Base-by-base conservation (phyloP, 2,113 vertebrate species). In the Mastomys coucha region DNA sequence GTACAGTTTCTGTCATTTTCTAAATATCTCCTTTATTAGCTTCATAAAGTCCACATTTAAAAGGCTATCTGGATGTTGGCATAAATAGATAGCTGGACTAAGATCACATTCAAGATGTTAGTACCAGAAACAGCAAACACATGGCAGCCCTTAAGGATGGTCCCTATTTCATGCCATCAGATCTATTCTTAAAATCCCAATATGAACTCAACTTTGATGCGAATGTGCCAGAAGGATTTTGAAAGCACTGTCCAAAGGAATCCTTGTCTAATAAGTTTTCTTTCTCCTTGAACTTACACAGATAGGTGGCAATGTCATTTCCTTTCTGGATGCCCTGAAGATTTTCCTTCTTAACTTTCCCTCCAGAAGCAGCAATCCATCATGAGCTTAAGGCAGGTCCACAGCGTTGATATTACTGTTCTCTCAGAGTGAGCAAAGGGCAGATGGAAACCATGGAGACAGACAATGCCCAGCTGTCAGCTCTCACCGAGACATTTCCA, bases 1-100 rank as follows among this genome's bases (percentile, higher is more conserved):
- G 6, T 85, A 86, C 5, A 80, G 49, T 84, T 88, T 94, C 87
- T 96, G 72, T 89, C 88, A 67, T 93, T 81, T 60, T 91, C 58
- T 70, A 96, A 93, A 93, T 89, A 91, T 58, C 14, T 45, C 88
- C 72, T 89, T 86, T 65, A 89, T 17, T 93, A 82, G 19, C n/a
- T 80, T 93, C 58, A 76, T 91, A 70, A 90, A 96, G 28, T 84
- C 76, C 33, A 96, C 76, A 95, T 84, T 88, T 90, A 70, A 73
- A 96, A 87, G n/a, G 75, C 56, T 84, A 10, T 51, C 69, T 58
- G 69, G 39, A 76, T 95, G 45, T 70, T 60, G 86, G 75, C 73
- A 72, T 90, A 87, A 88, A 77, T 67, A 92, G 39, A 95, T 82
- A 92, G 10, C 19, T 89, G 20, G 67, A 65, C 75, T 67, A 6